Percentiles rank a stretch among this genome's conserved stretches.
phyloP scores from a whole-genome alignment of 2,888 invertebrate genomes.

The Listrodromus nycthemerus region DNA sequence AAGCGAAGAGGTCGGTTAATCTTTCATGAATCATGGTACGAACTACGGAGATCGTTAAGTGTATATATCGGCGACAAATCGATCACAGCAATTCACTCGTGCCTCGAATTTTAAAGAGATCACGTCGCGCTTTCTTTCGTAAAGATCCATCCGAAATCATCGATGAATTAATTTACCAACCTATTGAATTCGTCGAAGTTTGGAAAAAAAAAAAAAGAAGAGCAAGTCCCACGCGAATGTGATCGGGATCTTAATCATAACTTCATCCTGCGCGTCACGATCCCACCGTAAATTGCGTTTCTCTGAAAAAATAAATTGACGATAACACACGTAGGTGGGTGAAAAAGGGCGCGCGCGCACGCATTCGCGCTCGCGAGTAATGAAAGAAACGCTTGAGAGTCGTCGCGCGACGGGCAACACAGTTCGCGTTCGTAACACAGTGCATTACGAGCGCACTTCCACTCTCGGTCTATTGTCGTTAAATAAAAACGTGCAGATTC shows the following conservation, averaged over 20 bases:
- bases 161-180: background rate
- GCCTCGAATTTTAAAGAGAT: background rate
- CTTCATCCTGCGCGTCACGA: background rate
- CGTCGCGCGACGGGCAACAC: slow-evolving; percentile 22
- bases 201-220: background rate
- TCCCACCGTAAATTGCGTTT: background rate
- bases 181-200: background rate
- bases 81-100: background rate
- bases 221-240: background rate
- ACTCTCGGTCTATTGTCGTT: slow-evolving; percentile 53
- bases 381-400: background rate
- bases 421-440: slow-evolving; percentile 14
- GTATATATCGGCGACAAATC: background rate
- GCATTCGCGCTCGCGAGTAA: background rate
- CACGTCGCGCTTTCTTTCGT: no score
- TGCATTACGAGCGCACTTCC: slow-evolving; percentile 22
- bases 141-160: background rate
- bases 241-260: background rate
- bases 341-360: slow-evolving; percentile 4
- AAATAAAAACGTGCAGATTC: slow-evolving; percentile 61
- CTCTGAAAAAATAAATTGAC: slow-evolving; percentile 8
- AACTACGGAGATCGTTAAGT: slow-evolving; percentile 8
- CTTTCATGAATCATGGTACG: slow-evolving; percentile 43
- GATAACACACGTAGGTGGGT: background rate
- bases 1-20: slow-evolving; percentile 40